Evolutionary conservation across 1,140 invertebrate genomes (phyloP).

Genomic region (Vollenhovia emeryi): DNA sequence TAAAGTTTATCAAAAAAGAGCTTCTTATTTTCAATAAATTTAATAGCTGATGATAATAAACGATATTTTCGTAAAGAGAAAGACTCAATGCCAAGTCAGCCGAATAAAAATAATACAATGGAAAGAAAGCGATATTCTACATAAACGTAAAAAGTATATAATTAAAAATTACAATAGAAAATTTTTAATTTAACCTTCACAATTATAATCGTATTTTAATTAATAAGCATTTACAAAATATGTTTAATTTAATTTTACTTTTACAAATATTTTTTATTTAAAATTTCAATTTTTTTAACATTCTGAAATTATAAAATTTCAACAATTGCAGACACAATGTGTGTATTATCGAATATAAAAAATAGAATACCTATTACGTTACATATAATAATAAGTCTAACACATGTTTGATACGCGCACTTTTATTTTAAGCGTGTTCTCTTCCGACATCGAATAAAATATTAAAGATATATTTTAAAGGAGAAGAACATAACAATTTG

Average conservation of each 20-base stretch:
- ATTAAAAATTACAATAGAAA: not conserved
- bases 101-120: not conserved
- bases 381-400: no score
- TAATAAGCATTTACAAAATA: not conserved
- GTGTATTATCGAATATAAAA: no score
- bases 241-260: not conserved
- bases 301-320: no score
- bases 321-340: no score
- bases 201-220: not conserved
- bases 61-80: not conserved
- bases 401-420: no score
- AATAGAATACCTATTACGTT: no score
- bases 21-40: not conserved
- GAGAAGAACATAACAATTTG: no score
- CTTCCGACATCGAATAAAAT: no score
- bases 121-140: not conserved
- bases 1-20: not conserved
- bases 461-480: no score
- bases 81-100: not conserved
- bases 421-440: no score
- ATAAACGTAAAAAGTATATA: not conserved
- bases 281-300: not conserved
- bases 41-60: not conserved
- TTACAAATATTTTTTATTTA: not conserved
- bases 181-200: not conserved